Percentiles rank a stretch among this genome's conserved stretches.
phyloP scores from a whole-genome alignment of 1,140 invertebrate genomes.

The Arion vulgaris region DNA sequence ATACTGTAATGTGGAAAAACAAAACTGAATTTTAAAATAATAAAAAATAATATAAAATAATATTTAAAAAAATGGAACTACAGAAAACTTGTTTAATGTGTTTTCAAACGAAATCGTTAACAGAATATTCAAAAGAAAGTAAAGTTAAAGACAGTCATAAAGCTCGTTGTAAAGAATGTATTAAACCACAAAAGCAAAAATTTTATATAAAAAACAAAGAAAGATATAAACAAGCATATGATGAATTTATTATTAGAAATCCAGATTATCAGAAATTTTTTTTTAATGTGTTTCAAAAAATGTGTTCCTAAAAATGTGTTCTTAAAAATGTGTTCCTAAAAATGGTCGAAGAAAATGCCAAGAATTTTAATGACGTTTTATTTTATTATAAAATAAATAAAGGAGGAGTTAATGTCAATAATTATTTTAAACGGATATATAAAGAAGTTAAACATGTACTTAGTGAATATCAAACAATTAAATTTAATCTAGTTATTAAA shows the following conservation, averaged over 20 bases:
- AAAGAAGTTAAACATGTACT: not conserved
- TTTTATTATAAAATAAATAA: not conserved
- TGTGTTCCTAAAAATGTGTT: too few species aligned
- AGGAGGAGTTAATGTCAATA: not conserved
- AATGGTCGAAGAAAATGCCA: not conserved
- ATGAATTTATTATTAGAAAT: not conserved
- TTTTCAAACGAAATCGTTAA: not conserved
- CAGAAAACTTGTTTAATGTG: not conserved
- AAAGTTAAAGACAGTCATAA: not conserved
- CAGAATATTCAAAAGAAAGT: not conserved
- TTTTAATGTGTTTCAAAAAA: not conserved
- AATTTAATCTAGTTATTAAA: slow-evolving; percentile 2
- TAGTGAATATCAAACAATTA: slow-evolving; percentile 8
- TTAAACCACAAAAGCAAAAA: not conserved
- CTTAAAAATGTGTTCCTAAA: slow-evolving; percentile 4
- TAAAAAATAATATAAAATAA: too few species aligned
- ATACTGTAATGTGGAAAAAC: too few species aligned
- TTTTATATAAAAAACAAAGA: not conserved
- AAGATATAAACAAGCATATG: slow-evolving; percentile 2
- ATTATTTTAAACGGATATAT: slow-evolving; percentile 1
- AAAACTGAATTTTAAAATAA: too few species aligned
- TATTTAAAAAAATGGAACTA: not conserved
- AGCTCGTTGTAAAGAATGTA: slow-evolving; percentile 4
- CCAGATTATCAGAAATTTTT: not conserved
- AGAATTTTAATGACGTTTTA: slow-evolving; percentile 12